Evolutionary conservation across 1,140 invertebrate genomes (phyloP), one percentile per base, ranked within the genome.

Genomic region (Saccostrea echinata): DNA sequence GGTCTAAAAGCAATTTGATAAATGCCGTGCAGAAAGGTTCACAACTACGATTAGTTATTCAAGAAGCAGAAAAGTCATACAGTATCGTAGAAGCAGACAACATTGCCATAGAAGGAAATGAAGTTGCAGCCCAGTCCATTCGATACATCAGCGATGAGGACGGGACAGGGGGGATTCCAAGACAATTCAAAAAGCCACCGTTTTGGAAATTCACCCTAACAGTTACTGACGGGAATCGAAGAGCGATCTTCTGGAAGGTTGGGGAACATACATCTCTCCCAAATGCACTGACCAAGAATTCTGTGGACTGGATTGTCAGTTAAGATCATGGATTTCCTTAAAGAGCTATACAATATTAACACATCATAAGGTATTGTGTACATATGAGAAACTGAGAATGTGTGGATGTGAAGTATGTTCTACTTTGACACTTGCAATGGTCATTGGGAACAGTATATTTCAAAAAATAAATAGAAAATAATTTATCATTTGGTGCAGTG

Each of bases 51-150:
- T 55, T 84, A n/a, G 81, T 87, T 55, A 43, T 87, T n/a, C 55
- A 87, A n/a, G 33, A 64, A 13, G 35, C 55, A 13, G 18, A 21
- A 24, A 55, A 84, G 11, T 53, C 83, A 51, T 71, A 83, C 12
- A 84, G 83, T 57, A 64, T 61, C 2, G 12, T 84, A 18, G 57
- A 57, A 24, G 86, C 86, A 52, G 86, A 87, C 43, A 87, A 84
- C 51, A 43, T 87, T 51, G 82, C 61, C 0, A 11, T 87, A 21
- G 81, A 84, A 53, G 52, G 53, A 21, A 53, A 55, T n/a, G 82
- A 87, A n/a, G 61, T 87, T 33, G 30, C n/a, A 0, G 86, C 86
- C 18, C 86, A 87, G 64, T 84, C 82, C 1, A 84, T 87, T 53
- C 57, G 86, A 33, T 71, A 84, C 51, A 76, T 87, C 9, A 81